A percentile compares a stretch with the other conserved stretches of the same genome.
phyloP scores from a whole-genome alignment of 2,113 vertebrate species.

The Pica pica region DNA sequence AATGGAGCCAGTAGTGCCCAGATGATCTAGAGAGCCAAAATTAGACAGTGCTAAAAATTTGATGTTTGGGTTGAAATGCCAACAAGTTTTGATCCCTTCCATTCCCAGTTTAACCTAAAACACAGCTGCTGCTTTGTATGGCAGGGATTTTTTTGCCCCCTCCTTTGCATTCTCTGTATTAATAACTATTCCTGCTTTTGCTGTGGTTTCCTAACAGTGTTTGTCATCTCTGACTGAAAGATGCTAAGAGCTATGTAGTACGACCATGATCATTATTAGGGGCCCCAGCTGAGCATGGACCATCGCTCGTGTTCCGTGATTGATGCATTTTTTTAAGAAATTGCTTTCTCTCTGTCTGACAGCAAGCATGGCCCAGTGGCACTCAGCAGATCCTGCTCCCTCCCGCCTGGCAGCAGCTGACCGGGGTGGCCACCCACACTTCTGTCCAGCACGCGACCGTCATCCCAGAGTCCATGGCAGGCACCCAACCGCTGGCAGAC shows the following conservation, averaged over 20 bases:
- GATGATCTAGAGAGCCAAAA: neutral
- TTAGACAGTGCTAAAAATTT: neutral
- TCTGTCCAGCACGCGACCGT: slow-evolving; percentile 94
- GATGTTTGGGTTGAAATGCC: neutral
- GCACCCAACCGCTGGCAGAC: slow-evolving; percentile 88
- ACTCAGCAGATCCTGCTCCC: slow-evolving; percentile 97
- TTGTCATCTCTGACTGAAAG: neutral
- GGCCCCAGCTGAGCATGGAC: neutral
- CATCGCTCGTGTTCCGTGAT: fast-evolving
- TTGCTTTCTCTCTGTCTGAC: slow-evolving; percentile 10
- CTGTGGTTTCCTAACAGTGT: neutral
- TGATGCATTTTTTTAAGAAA: neutral
- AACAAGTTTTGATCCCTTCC: neutral
- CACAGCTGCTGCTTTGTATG: neutral
- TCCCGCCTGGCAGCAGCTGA: slow-evolving; percentile 96
- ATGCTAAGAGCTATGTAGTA: neutral
- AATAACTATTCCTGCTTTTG: neutral
- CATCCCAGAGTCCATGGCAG: slow-evolving; percentile 92
- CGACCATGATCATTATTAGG: neutral
- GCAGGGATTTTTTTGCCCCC: neutral
- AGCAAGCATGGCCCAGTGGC: slow-evolving; percentile 97
- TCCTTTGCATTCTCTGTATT: neutral
- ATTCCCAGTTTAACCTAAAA: neutral
- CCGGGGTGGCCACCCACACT: slow-evolving; percentile 86
- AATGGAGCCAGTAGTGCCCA: neutral